Percentiles rank a stretch among this genome's conserved stretches.
Conservation (phyloP, 2,113 vertebrate species). For the Xenopus laevis region DNA sequence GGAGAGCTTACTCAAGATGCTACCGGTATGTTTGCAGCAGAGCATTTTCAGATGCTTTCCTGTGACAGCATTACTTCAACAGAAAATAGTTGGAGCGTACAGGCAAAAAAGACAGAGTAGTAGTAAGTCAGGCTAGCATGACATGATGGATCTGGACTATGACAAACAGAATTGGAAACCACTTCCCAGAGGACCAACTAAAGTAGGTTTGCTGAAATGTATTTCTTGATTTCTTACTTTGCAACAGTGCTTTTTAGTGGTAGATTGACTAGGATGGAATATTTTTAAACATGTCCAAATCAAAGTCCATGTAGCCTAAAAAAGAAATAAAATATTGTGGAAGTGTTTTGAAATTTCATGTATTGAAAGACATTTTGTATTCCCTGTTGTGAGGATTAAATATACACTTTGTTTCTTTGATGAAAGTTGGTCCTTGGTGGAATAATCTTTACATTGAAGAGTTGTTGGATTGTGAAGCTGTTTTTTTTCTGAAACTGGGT, state of each 20-base stretch:
- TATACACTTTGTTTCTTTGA: constrained; percentile 74
- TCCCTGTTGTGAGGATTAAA: constrained; percentile 76
- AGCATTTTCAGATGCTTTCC: constrained; percentile 85
- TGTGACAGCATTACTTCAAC: constrained; percentile 84
- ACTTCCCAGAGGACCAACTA: constrained; percentile 78
- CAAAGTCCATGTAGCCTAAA: constrained; percentile 80
- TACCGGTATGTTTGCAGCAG: constrained; percentile 78
- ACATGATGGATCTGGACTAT: constrained; percentile 86
- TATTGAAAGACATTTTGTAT: constrained; percentile 75
- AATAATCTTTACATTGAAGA: constrained; percentile 48
- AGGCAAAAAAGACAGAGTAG: constrained; percentile 57
- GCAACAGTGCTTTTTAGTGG: constrained; percentile 78
- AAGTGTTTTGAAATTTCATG: constrained; percentile 74
- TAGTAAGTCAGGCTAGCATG: constrained; percentile 80
- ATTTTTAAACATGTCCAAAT: constrained; percentile 79
- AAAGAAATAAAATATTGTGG: constrained; percentile 79
- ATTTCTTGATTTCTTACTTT: constrained; percentile 80
- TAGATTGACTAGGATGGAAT: constrained; percentile 78
- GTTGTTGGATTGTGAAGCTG: neutral
- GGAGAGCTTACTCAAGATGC: constrained; percentile 75
- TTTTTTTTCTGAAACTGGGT: too few relatives aligned
- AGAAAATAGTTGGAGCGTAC: constrained; percentile 86
- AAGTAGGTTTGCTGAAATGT: constrained; percentile 77
- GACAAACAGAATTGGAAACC: constrained; percentile 89
- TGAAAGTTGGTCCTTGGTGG: constrained; percentile 71